Evolutionary conservation across 2,113 vertebrate genomes (phyloP), one percentile per base, ranked within the genome.

Genomic region (Pygathrix nemaeus): DNA sequence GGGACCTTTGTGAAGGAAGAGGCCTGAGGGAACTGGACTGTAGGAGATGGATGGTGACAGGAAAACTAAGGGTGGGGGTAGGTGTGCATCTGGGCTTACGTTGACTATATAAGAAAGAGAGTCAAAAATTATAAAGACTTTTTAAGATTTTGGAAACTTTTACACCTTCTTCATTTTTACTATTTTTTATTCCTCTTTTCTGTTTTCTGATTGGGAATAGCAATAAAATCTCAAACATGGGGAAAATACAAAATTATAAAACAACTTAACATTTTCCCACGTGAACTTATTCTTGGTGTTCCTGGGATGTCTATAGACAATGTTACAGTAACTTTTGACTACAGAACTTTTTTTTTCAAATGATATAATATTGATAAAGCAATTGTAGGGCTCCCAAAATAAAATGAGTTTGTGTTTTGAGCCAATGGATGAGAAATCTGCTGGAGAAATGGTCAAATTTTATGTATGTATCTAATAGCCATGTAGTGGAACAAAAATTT

Each of bases 191-290:
- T 72, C 5, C 38, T 91, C 25, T 64, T 61, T 5, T 59, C 48
- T 88, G 48, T 90, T 76, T 97, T 94, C 76, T 72, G 76, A 70
- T 91, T 83, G 52, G 12, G 27, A 35, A n/a, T 88, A 73, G 43
- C 38, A 83, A 72, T 72, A 88, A 88, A 10, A 93, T 82, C 21
- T 95, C 59, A 48, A 94, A 73, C 52, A 72, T 30, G 30, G n/a
- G 48, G 12, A 52, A 91, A 83, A 73, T 38, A 90, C 48, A 52
- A 88, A 95, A 52, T 70, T 76, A 61, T 35, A 73, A 83, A 27
- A 30, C 10, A 90, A 66, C 52, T 55, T 57, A 12, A 59, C 27
- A 81, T 73, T 35, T 86, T 52, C 25, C 68, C 40, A n/a, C 1
- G 43, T 86, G 35, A 75, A 86, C 59, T 90, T 59, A 35, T 61